Evolutionary conservation across 2,888 invertebrate genomes (phyloP), one percentile per base, ranked within the genome.

Genomic region (Fragum sueziense): DNA sequence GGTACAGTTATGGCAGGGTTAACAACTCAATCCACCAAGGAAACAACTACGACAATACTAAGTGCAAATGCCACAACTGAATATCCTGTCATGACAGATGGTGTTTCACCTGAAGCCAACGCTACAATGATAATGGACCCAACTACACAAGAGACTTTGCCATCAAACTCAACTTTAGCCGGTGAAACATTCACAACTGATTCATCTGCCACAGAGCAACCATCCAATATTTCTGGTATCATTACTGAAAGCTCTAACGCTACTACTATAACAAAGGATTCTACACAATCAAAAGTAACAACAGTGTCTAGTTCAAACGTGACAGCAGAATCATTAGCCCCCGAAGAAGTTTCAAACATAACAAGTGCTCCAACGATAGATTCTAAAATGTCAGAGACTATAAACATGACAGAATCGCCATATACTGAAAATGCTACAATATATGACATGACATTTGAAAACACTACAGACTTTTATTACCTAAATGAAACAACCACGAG

Each of bases 401-500:
- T 65, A 7, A 65, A 65, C 27, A 25, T 25, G 2, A 65, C 65
- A 22, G 65, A 65, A 37, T 65, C 25, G 17, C 37, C 41, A 14
- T n/a, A 3, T 9, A 41, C 22, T 65, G 65, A 65, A 17, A 65
- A 65, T 65, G 20, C 25, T 14, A 27, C 65, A 41, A 33, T 57
- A 27, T 51, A 47, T 25, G 70, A 70, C 14, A 51, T 70, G n/a
- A 25, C 57, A 17, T 33, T 31, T 31, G 51, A 52, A 2, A 70
- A 54, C 14, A 54, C 25, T 1, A 70, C 70, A 2, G 70, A 54
- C 52, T n/a, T 31, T 22, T 52, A 22, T 69, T 52, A 54, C n/a
- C 31, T 57, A n/a, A 54, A 70, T 17, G 65, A 41, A 41, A 65
- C 65, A 25, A 41, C 34, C n/a, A 41, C 61, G 3, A 47, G 47